Conservation (phyloP, 2,797 vertebrate genomes). For the Lepidocolaptes lacrymiger region DNA sequence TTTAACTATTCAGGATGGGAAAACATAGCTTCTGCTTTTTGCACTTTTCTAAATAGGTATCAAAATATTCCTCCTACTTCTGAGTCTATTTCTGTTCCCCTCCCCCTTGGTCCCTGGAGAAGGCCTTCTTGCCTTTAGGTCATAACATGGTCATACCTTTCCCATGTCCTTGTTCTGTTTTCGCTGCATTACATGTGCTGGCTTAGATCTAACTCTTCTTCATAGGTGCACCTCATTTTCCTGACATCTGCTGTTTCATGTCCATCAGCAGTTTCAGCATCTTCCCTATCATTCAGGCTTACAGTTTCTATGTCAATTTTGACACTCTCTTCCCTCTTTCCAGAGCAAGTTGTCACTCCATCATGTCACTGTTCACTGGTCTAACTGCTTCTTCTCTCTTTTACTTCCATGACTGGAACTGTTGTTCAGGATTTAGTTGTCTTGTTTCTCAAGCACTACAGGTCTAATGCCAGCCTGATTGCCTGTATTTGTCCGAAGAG, state of each 20-base stretch:
- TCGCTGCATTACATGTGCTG: neutral
- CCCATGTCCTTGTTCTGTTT: neutral
- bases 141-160: neutral
- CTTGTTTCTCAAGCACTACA: neutral
- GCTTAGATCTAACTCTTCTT: neutral
- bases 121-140: neutral
- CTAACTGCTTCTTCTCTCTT: neutral
- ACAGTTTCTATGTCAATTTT: neutral
- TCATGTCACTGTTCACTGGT: neutral
- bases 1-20: neutral
- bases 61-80: neutral
- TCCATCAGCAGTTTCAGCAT: neutral
- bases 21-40: neutral
- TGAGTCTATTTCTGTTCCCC: neutral
- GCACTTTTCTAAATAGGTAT: neutral
- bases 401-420: neutral
- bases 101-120: neutral
- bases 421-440: neutral
- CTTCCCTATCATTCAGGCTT: conserved; percentile 32
- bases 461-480: neutral
- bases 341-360: neutral
- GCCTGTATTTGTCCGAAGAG: neutral
- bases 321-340: neutral
- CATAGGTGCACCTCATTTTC: neutral
- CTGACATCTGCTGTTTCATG: neutral